Evolutionary conservation across 2,888 invertebrate species (phyloP).

Genomic region (Odontocerum albicorne): DNA sequence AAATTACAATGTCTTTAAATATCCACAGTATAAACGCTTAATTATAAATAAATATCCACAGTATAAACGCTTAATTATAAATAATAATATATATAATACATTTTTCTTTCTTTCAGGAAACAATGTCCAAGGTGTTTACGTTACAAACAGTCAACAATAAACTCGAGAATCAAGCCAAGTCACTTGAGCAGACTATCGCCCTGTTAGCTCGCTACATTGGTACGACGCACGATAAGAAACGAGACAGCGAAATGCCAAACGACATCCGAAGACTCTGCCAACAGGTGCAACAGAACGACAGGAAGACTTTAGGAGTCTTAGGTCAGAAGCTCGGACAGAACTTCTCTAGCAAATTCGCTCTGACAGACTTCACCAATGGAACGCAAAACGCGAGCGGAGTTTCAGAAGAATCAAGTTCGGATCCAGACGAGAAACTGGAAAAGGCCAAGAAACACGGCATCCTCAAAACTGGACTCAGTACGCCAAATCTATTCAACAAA

Average conservation of each 20-base stretch:
- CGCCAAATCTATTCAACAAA: constrained; percentile 53
- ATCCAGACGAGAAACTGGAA: constrained; percentile 44
- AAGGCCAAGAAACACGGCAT: constrained; percentile 44
- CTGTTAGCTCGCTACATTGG: constrained; percentile 74
- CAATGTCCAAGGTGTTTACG: constrained; percentile 67
- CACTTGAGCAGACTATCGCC: constrained; percentile 72
- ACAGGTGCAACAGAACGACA: constrained; percentile 53
- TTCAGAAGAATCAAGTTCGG: constrained; percentile 47
- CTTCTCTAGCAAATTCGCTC: constrained; percentile 48
- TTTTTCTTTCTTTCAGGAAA: constrained; percentile 52
- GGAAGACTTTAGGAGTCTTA: constrained; percentile 29
- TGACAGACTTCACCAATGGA: constrained; percentile 43
- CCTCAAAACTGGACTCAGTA: constrained; percentile 48
- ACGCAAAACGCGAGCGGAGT: constrained; percentile 2
- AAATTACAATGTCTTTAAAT: too few relatives aligned
- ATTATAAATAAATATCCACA: too few relatives aligned
- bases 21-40: too few relatives aligned
- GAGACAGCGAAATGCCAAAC: constrained; percentile 68
- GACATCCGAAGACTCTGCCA: constrained; percentile 76
- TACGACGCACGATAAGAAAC: constrained; percentile 63
- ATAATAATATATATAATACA: too few relatives aligned
- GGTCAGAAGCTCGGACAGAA: constrained; percentile 35
- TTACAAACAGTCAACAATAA: constrained; percentile 64
- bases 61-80: too few relatives aligned
- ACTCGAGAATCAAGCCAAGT: constrained; percentile 71